These are phyloP conservation scores for Vanacampus margaritifer DNA, from an alignment of 2,113 vertebrate genomes.

Conservation along the genomic window DNA sequence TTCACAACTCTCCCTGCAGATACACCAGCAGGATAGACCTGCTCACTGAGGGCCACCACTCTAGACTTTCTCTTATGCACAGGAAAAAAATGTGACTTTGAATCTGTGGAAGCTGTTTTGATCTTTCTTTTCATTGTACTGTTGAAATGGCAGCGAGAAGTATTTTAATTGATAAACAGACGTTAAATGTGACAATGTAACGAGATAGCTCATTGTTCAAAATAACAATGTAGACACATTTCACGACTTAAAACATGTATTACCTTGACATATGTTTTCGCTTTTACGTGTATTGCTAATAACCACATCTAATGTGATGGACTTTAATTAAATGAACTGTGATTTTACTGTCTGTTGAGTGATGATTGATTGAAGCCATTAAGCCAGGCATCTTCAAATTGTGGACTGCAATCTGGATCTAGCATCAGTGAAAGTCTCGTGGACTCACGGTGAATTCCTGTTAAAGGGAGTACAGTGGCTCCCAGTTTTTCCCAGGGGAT, in stretches of 20 bases:
- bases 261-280: conserved; percentile 3
- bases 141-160: not conserved
- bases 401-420: too few species aligned
- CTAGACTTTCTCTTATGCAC: not conserved
- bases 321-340: not conserved
- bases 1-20: not conserved
- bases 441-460: too few species aligned
- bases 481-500: too few species aligned
- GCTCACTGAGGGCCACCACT: conserved; percentile 57
- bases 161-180: not conserved
- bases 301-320: not conserved
- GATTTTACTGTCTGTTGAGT: not conserved
- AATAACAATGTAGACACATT: not conserved
- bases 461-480: too few species aligned
- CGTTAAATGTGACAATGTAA: not conserved
- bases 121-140: not conserved
- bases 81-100: not conserved
- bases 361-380: not conserved
- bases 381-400: too few species aligned
- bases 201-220: not conserved
- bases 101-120: not conserved
- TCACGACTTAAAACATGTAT: conserved; percentile 5
- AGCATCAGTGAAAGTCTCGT: too few species aligned
- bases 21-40: conserved; percentile 20
- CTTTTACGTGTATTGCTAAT: not conserved